Evolutionary conservation across 2,797 vertebrate genomes (phyloP), one percentile per base, ranked within the genome.

Genomic region (Betta splendens): DNA sequence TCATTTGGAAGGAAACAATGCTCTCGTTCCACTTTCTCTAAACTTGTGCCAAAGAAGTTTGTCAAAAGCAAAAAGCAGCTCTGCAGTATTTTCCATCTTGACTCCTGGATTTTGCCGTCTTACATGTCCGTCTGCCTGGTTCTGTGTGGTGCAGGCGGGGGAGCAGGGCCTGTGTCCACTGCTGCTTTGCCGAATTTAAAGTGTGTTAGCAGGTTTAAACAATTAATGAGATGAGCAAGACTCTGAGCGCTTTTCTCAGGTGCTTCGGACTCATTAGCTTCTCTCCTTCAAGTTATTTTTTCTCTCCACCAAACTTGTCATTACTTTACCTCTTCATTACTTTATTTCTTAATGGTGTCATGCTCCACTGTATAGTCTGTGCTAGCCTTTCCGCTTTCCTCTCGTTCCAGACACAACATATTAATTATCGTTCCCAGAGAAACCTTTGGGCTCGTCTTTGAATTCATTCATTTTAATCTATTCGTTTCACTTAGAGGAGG

Each of bases 181-280:
- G 28, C 61, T 56, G 21, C 20, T 29, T 53, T 43, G 15, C 16
- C 35, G 48, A 26, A 40, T 61, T 53, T 3, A 9, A 20, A 51
- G 25, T 75, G 55, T 72, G 50, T 69, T 66, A 54, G 65, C 63
- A 55, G 58, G 42, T 75, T 73, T 78, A 75, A 79, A 81, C 70
- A 74, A 77, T 78, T 81, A 80, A 83, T 72, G 80, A 80, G 74
- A 72, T 44, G 53, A 73, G 62, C 49, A 50, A 31, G 58, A 32
- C 54, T 46, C 44, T 2, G 69, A 69, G 50, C 47, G 54, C 63
- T 75, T 69, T 66, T 56, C 70, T 66, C 20, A 46, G 36, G 26
- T 69, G 46, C 71, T 36, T 11, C 26, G 54, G 75, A 59, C 77
- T 78, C 74, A 69, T 86, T 84, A 79, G 50, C 42, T 44, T 60